Evolutionary conservation across 2,888 invertebrate species (phyloP), one percentile per base, ranked within the genome.

Genomic region (Xestobium rufovillosum): DNA sequence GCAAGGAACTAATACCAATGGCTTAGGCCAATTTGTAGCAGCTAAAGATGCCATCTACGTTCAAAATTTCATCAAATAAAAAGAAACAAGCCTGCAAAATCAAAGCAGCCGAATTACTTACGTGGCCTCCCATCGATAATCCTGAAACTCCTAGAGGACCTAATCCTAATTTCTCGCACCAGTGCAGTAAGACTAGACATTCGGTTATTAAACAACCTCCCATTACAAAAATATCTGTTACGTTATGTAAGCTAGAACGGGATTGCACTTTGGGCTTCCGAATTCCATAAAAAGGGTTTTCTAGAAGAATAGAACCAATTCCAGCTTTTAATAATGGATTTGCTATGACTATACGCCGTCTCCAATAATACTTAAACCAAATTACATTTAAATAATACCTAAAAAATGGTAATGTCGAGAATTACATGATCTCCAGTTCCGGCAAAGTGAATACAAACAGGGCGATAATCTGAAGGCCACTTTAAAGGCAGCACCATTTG

Each of bases 151-250:
- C 95, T 13, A 97, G 72, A 0, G 97, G 96, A 8, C 94, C 92
- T 51, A 83, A 84, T 9, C 94, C 95, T 59, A 87, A 78, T 36
- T 77, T 70, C 66, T 92, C 89, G 62, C 91, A 90, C 95, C 95
- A 97, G 65, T 92, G 83, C 48, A 97, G 76, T 47, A 98, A 70
- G 31, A 86, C 94, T 50, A 92, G 69, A 26, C 89, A 84, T 69
- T 98, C 98, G 52, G 96, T 73, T 45, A 97, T 87, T 40, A 98
- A 71, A 57, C 95, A 91, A 27, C 92, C 96, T 38, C 97, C 97
- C 97, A 98, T 98, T 47, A 97, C 89, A 72, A 98, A 96, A 60
- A 98, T 85, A 64, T 98, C 97, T 12, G 91, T 89, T 3, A 97
- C 96, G 69, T 96, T 88, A 61, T 87, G 86, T 33, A 98, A 75